These are phyloP conservation scores for Drosophila kambysellisi DNA, from an alignment of 2,888 invertebrate species.

Conservation along the genomic window DNA sequence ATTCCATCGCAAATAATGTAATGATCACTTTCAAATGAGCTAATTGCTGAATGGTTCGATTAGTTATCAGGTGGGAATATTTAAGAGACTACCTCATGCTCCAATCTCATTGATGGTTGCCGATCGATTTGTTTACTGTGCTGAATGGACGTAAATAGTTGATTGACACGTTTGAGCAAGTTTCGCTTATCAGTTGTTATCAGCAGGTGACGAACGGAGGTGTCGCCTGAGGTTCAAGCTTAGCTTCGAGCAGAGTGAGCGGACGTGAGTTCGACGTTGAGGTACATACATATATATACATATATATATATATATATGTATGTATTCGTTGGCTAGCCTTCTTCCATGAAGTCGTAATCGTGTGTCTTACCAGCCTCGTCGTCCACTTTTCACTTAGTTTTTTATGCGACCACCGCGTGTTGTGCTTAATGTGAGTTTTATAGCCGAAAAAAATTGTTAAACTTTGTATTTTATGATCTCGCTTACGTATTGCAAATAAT, in stretches of 20 bases:
- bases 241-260: neutral
- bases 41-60: neutral
- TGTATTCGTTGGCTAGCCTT: neutral
- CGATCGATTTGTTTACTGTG: neutral
- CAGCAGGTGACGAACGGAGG: constrained; percentile 8
- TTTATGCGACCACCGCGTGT: constrained; percentile 49
- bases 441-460: constrained; percentile 44
- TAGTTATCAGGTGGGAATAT: constrained; percentile 1
- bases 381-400: neutral
- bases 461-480: constrained; percentile 40
- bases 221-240: neutral
- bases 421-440: constrained; percentile 30
- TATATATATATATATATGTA: neutral
- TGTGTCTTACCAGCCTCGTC: constrained; percentile 26
- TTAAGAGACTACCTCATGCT: neutral
- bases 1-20: neutral
- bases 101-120: constrained; percentile 26
- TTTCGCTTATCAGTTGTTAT: constrained; percentile 34
- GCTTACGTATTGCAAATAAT: constrained; percentile 48
- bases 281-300: neutral
- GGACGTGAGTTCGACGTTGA: neutral
- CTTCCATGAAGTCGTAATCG: constrained; percentile 55
- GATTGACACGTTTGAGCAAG: constrained; percentile 2
- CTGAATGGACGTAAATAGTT: constrained; percentile 10
- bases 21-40: neutral